phyloP scores from a whole-genome alignment of 1,140 invertebrate species.

The Drosophila repleta region DNA sequence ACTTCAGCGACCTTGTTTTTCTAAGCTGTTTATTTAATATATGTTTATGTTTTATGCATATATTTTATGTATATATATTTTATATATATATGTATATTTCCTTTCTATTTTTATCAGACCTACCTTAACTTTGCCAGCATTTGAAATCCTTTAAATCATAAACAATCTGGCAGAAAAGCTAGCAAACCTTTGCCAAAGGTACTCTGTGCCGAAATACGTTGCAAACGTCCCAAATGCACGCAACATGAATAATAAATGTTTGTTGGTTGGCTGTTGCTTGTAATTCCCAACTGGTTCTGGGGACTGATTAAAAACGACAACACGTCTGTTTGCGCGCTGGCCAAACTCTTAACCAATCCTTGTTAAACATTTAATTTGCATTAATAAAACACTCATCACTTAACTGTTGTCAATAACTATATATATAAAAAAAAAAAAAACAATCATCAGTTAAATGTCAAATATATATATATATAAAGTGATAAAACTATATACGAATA shows the following conservation, averaged over 20 bases:
- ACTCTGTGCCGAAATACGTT: neutral
- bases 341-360: constrained; percentile 14
- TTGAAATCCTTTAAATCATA: neutral
- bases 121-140: too few species aligned
- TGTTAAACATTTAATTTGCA: constrained; percentile 44
- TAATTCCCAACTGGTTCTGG: constrained; percentile 19
- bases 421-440: constrained; percentile 29
- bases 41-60: too few species aligned
- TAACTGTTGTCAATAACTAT: constrained; percentile 31
- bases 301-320: constrained; percentile 9
- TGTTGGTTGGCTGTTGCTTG: neutral
- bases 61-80: too few species aligned
- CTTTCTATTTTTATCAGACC: too few species aligned
- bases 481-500: constrained; percentile 8
- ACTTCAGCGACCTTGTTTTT: too few species aligned
- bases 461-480: constrained; percentile 9
- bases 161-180: neutral
- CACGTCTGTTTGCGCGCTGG: neutral
- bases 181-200: neutral
- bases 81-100: too few species aligned
- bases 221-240: constrained; percentile 10
- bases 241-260: constrained; percentile 33
- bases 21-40: too few species aligned
- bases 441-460: constrained; percentile 45
- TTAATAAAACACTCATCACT: constrained; percentile 12